phyloP scores from a whole-genome alignment of 2,888 invertebrate species.

The Drosophila anomalipes region DNA sequence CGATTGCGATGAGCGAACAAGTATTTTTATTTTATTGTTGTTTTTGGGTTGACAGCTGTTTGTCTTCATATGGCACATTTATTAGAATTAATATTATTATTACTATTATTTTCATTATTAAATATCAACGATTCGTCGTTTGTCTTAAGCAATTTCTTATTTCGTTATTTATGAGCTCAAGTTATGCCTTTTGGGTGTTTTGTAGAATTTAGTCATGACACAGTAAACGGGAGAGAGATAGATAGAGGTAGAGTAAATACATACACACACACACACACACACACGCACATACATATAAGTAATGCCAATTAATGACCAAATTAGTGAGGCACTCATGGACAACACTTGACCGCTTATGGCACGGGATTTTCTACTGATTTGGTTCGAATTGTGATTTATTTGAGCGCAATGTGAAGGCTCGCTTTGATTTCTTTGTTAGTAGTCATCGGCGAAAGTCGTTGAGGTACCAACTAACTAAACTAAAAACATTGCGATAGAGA shows the following conservation, averaged over 20 bases:
- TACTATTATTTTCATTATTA: conserved; percentile 61
- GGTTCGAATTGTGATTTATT: conserved; percentile 80
- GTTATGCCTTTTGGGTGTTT: conserved; percentile 80
- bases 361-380: conserved; percentile 80
- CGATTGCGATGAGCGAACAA: conserved; percentile 58
- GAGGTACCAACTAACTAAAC: conserved; percentile 13
- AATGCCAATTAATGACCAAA: conserved; percentile 81
- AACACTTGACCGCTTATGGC: conserved; percentile 79
- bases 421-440: conserved; percentile 78
- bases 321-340: conserved; percentile 79
- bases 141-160: conserved; percentile 70
- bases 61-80: conserved; percentile 75
- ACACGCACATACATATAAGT: conserved; percentile 57
- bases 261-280: conserved; percentile 14
- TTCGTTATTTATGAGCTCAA: conserved; percentile 79
- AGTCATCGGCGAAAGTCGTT: conserved; percentile 64
- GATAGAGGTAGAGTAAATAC: conserved; percentile 20
- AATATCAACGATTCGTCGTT: conserved; percentile 67
- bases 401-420: conserved; percentile 71
- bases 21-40: conserved; percentile 38
- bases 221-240: conserved; percentile 28
- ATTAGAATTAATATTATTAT: conserved; percentile 60
- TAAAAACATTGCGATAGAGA: conserved; percentile 34
- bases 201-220: conserved; percentile 66
- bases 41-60: conserved; percentile 37